A percentile compares a stretch with the other conserved stretches of the same genome.
Evolutionary conservation across 1,140 invertebrate genomes (phyloP).

Genomic region (Delia radicum): DNA sequence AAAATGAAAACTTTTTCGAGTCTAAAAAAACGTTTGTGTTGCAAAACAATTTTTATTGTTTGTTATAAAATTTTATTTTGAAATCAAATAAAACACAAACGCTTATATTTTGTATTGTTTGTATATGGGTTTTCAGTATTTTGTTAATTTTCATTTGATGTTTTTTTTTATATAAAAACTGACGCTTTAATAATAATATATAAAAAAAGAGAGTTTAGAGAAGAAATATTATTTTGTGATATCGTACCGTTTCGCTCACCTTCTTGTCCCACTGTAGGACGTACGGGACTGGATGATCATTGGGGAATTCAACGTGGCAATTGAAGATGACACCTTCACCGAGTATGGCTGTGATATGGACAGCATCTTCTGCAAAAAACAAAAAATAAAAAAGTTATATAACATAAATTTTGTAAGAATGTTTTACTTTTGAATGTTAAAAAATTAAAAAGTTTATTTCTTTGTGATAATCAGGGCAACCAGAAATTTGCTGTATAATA

Average conservation of each 20-base stretch:
- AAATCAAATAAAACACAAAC: background rate
- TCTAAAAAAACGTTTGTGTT: background rate
- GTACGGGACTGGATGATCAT: conserved; percentile 91
- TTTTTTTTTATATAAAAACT: conserved; percentile 3
- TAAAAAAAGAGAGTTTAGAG: conserved; percentile 67
- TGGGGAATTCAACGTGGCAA: conserved; percentile 93
- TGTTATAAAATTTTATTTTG: background rate
- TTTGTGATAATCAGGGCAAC: too few relatives aligned
- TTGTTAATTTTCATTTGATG: conserved; percentile 15
- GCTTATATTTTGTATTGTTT: conserved; percentile 1
- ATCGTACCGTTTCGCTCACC: conserved; percentile 92
- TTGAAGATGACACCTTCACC: conserved; percentile 95
- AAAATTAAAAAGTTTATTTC: too few relatives aligned
- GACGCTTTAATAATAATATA: conserved; percentile 38
- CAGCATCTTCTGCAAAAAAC: conserved; percentile 74
- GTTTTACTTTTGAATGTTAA: too few relatives aligned
- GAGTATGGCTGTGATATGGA: conserved; percentile 92
- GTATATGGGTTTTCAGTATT: conserved; percentile 9
- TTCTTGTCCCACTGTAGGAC: conserved; percentile 98
- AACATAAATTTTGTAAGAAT: too few relatives aligned
- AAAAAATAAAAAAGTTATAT: background rate
- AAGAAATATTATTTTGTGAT: conserved; percentile 60
- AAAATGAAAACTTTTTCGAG: conserved; percentile 3
- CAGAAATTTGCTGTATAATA: too few relatives aligned
- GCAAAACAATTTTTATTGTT: background rate